Evolutionary conservation across 92 coral and sea anemone species (phyloP), one percentile per base, ranked within the genome.

Genomic region (Paragorgia papillata): DNA sequence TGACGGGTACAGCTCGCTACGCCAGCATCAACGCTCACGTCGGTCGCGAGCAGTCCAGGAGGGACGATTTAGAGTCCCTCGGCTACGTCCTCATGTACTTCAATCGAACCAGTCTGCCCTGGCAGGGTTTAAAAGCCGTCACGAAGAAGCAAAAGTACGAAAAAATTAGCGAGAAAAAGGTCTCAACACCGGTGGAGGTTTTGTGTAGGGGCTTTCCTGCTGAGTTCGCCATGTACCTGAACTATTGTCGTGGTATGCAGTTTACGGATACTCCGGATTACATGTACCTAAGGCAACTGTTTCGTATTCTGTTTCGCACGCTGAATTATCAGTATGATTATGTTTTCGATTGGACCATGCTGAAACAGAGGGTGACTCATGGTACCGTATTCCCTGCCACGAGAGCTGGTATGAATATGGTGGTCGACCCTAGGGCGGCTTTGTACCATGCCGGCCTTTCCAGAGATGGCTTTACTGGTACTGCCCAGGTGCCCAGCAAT

Each of bases 171-270:
- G 97, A 93, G 89, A 93, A 93, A 68, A 93, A 93, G 79, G 91
- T 93, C 89, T 93, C 97, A 2, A 93, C 97, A 7, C 97, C 97
- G 0, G 97, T 93, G 35, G 97, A 93, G 80, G 91, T 88, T 32
- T 88, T 93, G 69, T 93, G 97, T 76, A 88, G 91, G 62, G 97
- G 97, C 40, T 93, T 93, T 89, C 97, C 97, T 7, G 97, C 97
- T 10, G 97, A 93, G 87, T 93, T 93, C 78, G 97, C 97, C 59
- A 93, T 93, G 97, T 93, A 93, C 65, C 92, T 93, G 28, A 93
- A 93, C 86, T 93, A 93, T 71, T 93, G 97, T 82, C 91, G 97
- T 57, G 96, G 96, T 10, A 85, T 93, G 28, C 97, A 96, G 37
- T 93, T 93, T 41, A 96, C 89, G 66, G 97, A 93, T 57, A 90